Base-by-base conservation (phyloP, 2,797 vertebrate genomes). In the Sebastes diploproa region DNA sequence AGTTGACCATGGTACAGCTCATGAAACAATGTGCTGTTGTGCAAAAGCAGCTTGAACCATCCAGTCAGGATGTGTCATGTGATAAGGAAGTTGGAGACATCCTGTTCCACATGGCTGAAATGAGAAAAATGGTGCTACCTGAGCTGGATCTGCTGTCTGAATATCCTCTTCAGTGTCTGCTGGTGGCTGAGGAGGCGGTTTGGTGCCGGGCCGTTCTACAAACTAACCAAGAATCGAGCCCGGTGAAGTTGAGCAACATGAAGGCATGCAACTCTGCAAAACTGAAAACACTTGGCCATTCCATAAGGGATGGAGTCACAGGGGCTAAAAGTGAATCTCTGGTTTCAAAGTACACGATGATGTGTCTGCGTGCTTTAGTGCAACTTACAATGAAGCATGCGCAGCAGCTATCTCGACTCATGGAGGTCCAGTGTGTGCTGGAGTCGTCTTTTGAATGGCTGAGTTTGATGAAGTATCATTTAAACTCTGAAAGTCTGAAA, bases 361-460 rank as follows among this genome's bases (percentile, higher is more conserved):
- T 86, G 71, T 91, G 92, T 42, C 67, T 96, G n/a, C 83, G 84
- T 22, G 89, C 93, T 29, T 90, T 98, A 82, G 87, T 97, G 70
- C 83, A 94, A 6, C 81, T 95, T 34, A 90, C 89, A 5, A 92
- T 97, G 84, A 94, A 92, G 54, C 97, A 98, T 56, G 90, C 90
- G 2, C 93, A 96, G 42, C 87, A 95, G 50, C 84, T 95, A 0
- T 84, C 91, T 73, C 88, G 64, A 25, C 91, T 98, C 14, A 85
- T 91, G 82, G 85, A 94, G 23, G 68, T 90, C 3, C 78, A 91
- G 4, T 83, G 89, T 81, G 85, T 62, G 4, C 86, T 91, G 7
- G 89, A 92, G 13, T 91, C 88, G 0, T 97, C 96, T 73, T 98
- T 98, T 85, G 94, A 96, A 78, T 98, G 97, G 97, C 91, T 95